These are phyloP conservation scores for Trididemnum clinides DNA, from an alignment of 23 tunicate species.

Conservation along the genomic window DNA sequence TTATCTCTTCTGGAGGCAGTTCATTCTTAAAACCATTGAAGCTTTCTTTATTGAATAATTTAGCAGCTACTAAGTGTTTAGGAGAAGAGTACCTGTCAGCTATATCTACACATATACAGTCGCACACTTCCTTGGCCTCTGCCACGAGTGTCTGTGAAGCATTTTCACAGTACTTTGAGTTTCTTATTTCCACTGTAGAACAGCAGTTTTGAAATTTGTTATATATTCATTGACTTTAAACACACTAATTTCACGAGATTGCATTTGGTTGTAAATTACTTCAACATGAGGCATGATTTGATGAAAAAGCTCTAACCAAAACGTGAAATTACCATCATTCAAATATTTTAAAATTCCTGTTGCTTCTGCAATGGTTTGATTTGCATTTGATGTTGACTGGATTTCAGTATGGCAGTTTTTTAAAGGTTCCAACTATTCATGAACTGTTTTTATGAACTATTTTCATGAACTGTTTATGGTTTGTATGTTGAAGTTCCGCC, in stretches of 20 bases:
- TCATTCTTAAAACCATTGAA: not conserved
- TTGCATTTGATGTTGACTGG: not conserved
- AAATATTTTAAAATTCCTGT: not conserved
- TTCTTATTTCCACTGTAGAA: not conserved
- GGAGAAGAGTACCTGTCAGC: slow-evolving; percentile 2
- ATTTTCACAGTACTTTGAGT: too few relatives aligned
- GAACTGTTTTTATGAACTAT: too few relatives aligned
- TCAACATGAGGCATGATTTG: slow-evolving; percentile 36
- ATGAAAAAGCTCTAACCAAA: slow-evolving; percentile 22
- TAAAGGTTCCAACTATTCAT: not conserved
- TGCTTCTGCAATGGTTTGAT: not conserved
- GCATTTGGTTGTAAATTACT: slow-evolving; percentile 16
- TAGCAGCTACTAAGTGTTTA: slow-evolving; percentile 15
- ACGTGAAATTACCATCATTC: slow-evolving; percentile 1
- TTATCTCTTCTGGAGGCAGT: not conserved
- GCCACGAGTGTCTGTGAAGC: not conserved
- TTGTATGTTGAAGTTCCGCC: slow-evolving; percentile 22
- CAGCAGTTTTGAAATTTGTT: not conserved
- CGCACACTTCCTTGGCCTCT: slow-evolving; percentile 12
- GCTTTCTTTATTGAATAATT: not conserved
- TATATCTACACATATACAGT: not conserved
- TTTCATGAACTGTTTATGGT: too few relatives aligned
- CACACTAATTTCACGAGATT: not conserved
- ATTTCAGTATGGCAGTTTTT: slow-evolving; percentile 1
- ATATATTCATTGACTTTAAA: not conserved